phyloP scores from a whole-genome alignment of 30 jellyfish, hydroid and myxozoan species.

The Aurelia sp. region DNA sequence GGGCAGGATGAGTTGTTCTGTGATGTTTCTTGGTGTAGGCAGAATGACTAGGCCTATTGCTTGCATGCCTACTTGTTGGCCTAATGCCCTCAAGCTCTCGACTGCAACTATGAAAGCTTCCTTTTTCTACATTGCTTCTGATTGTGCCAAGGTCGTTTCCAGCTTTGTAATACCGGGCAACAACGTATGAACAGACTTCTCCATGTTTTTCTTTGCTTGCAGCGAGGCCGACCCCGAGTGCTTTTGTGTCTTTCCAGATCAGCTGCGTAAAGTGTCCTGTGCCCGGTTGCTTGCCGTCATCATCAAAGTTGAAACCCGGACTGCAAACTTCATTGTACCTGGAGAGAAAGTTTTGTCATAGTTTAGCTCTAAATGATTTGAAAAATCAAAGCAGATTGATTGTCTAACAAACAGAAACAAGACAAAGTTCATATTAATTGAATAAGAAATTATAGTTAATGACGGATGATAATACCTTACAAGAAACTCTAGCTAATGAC shows the following conservation, averaged over 20 bases:
- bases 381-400: neutral
- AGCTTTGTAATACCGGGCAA: slow-evolving; percentile 92
- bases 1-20: neutral
- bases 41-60: slow-evolving; percentile 11
- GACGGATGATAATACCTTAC: too few relatives aligned
- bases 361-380: too few relatives aligned
- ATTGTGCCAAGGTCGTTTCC: slow-evolving; percentile 84
- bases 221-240: slow-evolving; percentile 93
- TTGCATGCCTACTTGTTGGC: neutral
- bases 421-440: neutral
- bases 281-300: slow-evolving; percentile 87
- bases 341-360: neutral
- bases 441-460: too few relatives aligned
- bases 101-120: slow-evolving; percentile 53
- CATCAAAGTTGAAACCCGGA: slow-evolving; percentile 89
- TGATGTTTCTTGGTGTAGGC: slow-evolving; percentile 1
- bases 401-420: neutral
- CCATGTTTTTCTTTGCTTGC: slow-evolving; percentile 85
- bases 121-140: slow-evolving; percentile 72
- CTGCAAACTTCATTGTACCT: slow-evolving; percentile 96
- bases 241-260: slow-evolving; percentile 85
- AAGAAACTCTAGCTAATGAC: too few relatives aligned
- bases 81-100: neutral
- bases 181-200: slow-evolving; percentile 87
- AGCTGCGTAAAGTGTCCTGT: slow-evolving; percentile 97